Conservation (phyloP, 1,140 invertebrate species). For the Bradynema listronoti region DNA sequence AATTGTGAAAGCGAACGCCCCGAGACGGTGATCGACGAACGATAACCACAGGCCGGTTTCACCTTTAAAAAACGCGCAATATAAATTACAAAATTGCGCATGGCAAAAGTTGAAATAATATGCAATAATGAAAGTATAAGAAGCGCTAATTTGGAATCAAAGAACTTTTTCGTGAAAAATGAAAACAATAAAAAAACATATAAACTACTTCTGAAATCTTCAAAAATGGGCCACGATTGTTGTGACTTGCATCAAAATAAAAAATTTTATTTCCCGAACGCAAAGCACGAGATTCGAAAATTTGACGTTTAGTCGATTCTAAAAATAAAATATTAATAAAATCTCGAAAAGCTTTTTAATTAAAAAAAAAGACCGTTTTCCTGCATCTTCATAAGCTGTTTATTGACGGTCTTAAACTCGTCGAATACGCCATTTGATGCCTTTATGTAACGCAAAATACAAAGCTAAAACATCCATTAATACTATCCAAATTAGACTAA, state of each 20-base stretch:
- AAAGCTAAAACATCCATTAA: no score
- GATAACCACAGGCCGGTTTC: conserved; percentile 22
- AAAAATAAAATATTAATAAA: not conserved
- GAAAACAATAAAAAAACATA: not conserved
- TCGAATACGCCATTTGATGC: no score
- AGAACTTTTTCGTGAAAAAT: not conserved
- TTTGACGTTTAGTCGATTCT: conserved; percentile 13
- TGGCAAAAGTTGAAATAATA: not conserved
- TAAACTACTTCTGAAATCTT: conserved; percentile 38
- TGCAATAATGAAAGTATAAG: not conserved
- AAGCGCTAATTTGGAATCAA: not conserved
- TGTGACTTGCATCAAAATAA: conserved; percentile 36
- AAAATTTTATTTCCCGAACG: conserved; percentile 38
- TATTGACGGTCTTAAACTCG: no score
- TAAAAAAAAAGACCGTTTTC: no score
- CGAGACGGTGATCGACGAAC: conserved; percentile 34
- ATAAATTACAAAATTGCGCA: not conserved
- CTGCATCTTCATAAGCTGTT: no score
- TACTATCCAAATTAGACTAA: no score
- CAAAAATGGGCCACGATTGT: conserved; percentile 38
- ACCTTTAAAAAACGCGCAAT: conserved; percentile 12
- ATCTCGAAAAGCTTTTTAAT: no score
- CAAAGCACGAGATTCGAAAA: conserved; percentile 25
- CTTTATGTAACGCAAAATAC: no score
- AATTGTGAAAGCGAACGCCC: conserved; percentile 32